Evolutionary conservation across 2,113 vertebrate species (phyloP).

Genomic region (Bujurquina vittata): DNA sequence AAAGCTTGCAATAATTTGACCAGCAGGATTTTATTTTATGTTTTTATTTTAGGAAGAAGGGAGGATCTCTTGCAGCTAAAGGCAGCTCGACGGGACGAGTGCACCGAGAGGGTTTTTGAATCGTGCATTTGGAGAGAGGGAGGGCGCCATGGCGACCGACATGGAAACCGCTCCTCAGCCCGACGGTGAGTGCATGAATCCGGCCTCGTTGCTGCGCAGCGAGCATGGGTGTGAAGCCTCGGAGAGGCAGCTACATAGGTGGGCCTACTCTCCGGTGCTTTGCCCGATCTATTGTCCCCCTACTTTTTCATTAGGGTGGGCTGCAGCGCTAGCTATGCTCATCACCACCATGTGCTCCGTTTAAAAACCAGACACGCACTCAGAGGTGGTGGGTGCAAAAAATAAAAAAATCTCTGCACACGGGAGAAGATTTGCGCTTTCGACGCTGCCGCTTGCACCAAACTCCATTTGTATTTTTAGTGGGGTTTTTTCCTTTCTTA

Average conservation of each 20-base stretch:
- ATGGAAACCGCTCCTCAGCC: conserved; percentile 66
- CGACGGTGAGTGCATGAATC: conserved; percentile 72
- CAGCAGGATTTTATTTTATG: not conserved
- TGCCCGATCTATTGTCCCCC: conserved; percentile 61
- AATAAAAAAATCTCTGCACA: not conserved
- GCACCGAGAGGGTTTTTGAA: conserved; percentile 38
- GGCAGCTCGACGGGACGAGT: conserved; percentile 25
- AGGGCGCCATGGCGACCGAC: conserved; percentile 79
- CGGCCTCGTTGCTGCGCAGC: not conserved
- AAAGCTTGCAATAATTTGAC: not conserved
- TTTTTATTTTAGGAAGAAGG: not conserved
- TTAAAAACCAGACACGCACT: not conserved
- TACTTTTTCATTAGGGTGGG: conserved; percentile 55
- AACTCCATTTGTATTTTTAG: not conserved
- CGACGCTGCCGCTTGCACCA: not conserved
- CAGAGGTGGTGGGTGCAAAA: not conserved
- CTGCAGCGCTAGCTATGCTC: conserved; percentile 59
- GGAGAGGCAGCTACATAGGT: not conserved
- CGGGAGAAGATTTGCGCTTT: not conserved
- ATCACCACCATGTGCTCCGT: conserved; percentile 75
- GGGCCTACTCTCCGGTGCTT: conserved; percentile 13
- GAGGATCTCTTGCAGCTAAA: conserved; percentile 29
- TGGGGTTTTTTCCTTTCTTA: not conserved
- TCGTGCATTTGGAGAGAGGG: conserved; percentile 29
- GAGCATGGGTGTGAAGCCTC: not conserved